Evolutionary conservation across 2,797 vertebrate species (phyloP).

Genomic region (Pseudomugil gertrudae): DNA sequence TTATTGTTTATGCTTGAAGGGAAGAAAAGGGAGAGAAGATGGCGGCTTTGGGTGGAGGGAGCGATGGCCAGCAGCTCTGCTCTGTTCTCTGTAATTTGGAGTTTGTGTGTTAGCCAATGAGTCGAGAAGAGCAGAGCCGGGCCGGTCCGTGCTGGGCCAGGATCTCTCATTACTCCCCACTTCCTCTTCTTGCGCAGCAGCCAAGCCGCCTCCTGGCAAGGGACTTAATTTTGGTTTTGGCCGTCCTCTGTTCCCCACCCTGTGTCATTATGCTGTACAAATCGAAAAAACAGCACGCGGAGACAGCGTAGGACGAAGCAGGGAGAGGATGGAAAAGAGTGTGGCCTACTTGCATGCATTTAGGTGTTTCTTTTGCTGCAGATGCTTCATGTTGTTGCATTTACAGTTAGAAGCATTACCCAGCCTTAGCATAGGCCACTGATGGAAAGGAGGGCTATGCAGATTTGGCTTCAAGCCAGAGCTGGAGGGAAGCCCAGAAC

Average conservation of each 20-base stretch:
- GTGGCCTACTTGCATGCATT: conserved; percentile 27
- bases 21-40: conserved; percentile 70
- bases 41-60: conserved; percentile 74
- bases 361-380: conserved; percentile 9
- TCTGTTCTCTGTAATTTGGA: conserved; percentile 84
- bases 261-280: conserved; percentile 91
- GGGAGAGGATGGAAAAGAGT: conserved; percentile 40
- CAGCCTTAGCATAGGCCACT: conserved; percentile 32
- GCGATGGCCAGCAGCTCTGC: conserved; percentile 71
- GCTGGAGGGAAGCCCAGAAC: conserved; percentile 77
- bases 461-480: conserved; percentile 49
- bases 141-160: conserved; percentile 79
- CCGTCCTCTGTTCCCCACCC: conserved; percentile 89
- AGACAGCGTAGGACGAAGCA: conserved; percentile 55
- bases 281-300: conserved; percentile 81
- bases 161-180: conserved; percentile 89
- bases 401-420: conserved; percentile 31
- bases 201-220: conserved; percentile 88
- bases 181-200: conserved; percentile 89
- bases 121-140: conserved; percentile 70
- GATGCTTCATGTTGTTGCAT: conserved; percentile 11
- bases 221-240: conserved; percentile 92
- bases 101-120: conserved; percentile 66
- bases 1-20: conserved; percentile 31
- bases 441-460: conserved; percentile 55